Evolutionary conservation across 2,888 invertebrate genomes (phyloP), one percentile per base, ranked within the genome.

Genomic region (Xylota sylvarum): DNA sequence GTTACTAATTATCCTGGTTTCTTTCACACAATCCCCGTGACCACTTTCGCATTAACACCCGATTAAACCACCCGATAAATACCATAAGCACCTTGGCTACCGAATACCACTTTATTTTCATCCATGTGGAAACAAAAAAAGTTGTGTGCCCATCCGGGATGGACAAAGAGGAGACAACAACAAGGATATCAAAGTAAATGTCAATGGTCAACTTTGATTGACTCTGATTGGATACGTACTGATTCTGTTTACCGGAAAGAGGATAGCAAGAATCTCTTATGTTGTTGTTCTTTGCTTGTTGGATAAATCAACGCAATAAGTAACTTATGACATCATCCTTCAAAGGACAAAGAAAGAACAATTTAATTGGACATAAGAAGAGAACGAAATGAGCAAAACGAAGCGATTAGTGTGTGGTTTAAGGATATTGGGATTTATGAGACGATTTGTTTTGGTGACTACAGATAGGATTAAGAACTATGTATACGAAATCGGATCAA

Each of bases 141-240:
- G 30, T n/a, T 32, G 14, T 78, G 46, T 58, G 65, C 55, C 35
- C 46, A 76, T 56, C 40, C 40, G 14, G 55, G 50, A 37, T n/a
- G 50, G 55, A 43, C 73, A 60, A 78, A 60, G 48, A 73, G 14
- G 58, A 80, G 69, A 79, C 72, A 76, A 56, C 80, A 84, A 80
- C 74, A 32, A 74, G 40, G 80, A 70, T 80, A 76, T 76, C 70
- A 82, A 80, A 76, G 70, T 58, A 76, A 85, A 85, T 85, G 80
- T 85, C 85, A 80, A 85, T 80, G 65, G 80, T 80, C 85, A 76
- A 46, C 70, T 76, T 80, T 85, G 85, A 85, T 85, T 85, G 85
- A 85, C 85, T 80, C 80, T 85, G 85, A 85, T 85, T 85, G 80
- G 79, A 84, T 77, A 58, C 58, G 30, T 43, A n/a, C 14, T 62